A percentile compares a stretch with the other conserved stretches of the same genome.
Conservation (phyloP, 2,797 vertebrate genomes). For the Neosilurus mollespiculum region DNA sequence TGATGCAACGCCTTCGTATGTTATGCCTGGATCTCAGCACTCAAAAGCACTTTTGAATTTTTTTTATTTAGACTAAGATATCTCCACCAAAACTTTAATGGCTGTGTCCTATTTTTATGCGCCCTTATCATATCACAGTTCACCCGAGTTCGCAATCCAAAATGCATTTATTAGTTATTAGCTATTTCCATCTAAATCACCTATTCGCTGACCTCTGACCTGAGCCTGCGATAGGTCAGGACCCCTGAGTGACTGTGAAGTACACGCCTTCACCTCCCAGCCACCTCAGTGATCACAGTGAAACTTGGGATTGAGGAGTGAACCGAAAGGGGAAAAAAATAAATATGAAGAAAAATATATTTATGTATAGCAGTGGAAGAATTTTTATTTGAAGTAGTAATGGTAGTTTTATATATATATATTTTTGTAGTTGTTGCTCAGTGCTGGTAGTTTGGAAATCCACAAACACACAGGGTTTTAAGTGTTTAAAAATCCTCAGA, state of each 20-base stretch:
- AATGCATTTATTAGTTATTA: neutral
- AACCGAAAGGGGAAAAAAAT: conserved; percentile 56
- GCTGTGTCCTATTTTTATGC: conserved; percentile 49
- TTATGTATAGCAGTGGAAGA: conserved; percentile 8
- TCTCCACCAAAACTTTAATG: conserved; percentile 39
- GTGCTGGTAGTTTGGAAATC: conserved; percentile 61
- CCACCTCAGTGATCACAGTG: conserved; percentile 72
- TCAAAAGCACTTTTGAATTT: neutral
- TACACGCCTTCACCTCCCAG: conserved; percentile 58
- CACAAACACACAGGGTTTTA: conserved; percentile 31
- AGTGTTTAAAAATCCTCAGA: conserved; percentile 56
- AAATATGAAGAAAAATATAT: neutral
- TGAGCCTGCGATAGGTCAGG: conserved; percentile 58
- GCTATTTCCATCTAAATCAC: conserved; percentile 57
- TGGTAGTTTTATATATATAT: conserved; percentile 34
- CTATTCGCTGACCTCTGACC: conserved; percentile 51
- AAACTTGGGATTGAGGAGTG: conserved; percentile 59
- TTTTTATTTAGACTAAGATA: neutral
- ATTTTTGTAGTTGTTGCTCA: conserved; percentile 5
- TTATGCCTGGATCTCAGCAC: neutral
- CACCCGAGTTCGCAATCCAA: conserved; percentile 20
- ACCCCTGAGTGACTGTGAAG: conserved; percentile 68
- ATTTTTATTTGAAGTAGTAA: conserved; percentile 53
- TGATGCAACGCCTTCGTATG: conserved; percentile 15
- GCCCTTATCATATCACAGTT: conserved; percentile 33